These are phyloP conservation scores for Chesias legatella DNA, from an alignment of 2,888 invertebrate species.

Conservation along the genomic window DNA sequence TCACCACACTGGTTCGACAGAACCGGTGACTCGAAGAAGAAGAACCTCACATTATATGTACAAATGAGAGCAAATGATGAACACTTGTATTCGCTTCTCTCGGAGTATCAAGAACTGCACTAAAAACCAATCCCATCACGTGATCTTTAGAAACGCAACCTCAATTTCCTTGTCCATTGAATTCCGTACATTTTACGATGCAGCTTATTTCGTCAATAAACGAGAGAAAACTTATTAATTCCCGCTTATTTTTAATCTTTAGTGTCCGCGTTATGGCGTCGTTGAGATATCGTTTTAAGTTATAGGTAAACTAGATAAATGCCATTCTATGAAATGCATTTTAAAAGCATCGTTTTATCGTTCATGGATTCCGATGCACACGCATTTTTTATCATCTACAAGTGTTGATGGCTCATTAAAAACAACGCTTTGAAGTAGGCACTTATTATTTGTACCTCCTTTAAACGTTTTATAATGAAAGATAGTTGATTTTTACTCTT, in stretches of 20 bases:
- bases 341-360: not conserved
- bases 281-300: conserved; percentile 8
- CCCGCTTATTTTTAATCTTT: conserved; percentile 7
- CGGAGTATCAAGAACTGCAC: not conserved
- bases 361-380: not conserved
- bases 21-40: too few species aligned
- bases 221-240: conserved; percentile 9
- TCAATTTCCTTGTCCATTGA: conserved; percentile 8
- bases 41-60: too few species aligned
- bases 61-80: too few species aligned
- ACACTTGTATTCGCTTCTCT: too few species aligned
- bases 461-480: too few species aligned
- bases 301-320: conserved; percentile 2
- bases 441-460: too few species aligned
- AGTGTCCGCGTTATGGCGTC: conserved; percentile 5
- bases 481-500: too few species aligned
- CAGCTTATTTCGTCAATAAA: conserved; percentile 5
- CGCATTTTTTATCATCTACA: not conserved
- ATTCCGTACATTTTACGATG: conserved; percentile 6
- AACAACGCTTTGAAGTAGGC: too few species aligned
- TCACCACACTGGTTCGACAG: too few species aligned
- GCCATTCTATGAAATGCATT: not conserved
- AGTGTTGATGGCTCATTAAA: too few species aligned
- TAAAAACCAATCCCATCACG: not conserved
- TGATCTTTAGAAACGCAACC: conserved; percentile 4